These are phyloP conservation scores for Drosophila pruinosa DNA, from an alignment of 1,140 invertebrate species.

Conservation along the genomic window DNA sequence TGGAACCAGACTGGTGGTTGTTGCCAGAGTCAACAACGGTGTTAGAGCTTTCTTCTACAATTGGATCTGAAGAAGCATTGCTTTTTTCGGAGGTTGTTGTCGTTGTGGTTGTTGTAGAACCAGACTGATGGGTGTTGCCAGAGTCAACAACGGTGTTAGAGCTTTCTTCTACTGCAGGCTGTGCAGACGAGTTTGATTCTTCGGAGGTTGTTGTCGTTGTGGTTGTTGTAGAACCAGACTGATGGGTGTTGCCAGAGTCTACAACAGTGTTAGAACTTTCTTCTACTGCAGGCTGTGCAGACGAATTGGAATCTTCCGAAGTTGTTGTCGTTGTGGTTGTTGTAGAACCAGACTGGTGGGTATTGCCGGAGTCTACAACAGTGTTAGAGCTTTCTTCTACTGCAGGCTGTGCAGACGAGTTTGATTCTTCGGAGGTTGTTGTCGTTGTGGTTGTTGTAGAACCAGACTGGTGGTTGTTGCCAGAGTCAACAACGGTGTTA, in stretches of 20 bases:
- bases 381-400: not conserved
- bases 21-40: not conserved
- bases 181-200: not conserved
- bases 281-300: not conserved
- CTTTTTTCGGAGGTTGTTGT: not conserved
- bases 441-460: conserved; percentile 16
- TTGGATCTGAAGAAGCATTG: not conserved
- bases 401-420: not conserved
- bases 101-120: not conserved
- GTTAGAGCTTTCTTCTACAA: not conserved
- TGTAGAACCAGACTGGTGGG: not conserved
- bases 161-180: not conserved
- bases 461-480: not conserved
- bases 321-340: not conserved
- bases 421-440: not conserved
- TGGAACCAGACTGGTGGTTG: not conserved
- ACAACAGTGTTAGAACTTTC: not conserved
- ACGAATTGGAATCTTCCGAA: not conserved
- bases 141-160: not conserved
- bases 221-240: not conserved
- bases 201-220: not conserved
- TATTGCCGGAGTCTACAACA: not conserved
- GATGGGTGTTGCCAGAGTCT: not conserved
- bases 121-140: not conserved
- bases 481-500: not conserved